These are phyloP conservation scores for Muntiacus reevesi DNA, from an alignment of 2,113 vertebrate species.

Conservation along the genomic window DNA sequence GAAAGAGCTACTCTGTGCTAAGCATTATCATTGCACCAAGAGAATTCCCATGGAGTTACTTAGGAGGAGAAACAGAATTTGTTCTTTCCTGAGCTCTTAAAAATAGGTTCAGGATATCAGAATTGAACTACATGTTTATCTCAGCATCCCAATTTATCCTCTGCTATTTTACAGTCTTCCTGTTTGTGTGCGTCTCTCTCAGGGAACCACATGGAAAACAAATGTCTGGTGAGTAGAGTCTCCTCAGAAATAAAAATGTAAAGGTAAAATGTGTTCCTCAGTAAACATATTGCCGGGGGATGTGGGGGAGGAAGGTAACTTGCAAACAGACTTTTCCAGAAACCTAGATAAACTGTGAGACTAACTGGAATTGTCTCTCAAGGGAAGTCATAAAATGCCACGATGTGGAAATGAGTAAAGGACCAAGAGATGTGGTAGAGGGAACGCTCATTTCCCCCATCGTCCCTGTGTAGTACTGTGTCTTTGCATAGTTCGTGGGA, in stretches of 20 bases:
- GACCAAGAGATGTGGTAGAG: background rate
- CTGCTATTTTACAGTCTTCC: conserved; percentile 26
- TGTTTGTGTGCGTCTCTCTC: background rate
- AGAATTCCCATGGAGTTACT: conserved; percentile 17
- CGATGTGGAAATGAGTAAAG: background rate
- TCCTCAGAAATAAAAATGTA: conserved; percentile 25
- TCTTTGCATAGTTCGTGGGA: background rate
- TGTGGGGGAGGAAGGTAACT: background rate
- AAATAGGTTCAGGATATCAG: conserved; percentile 45
- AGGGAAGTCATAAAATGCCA: background rate
- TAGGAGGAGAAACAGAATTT: background rate
- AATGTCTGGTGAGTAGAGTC: conserved; percentile 21
- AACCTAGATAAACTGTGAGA: conserved; percentile 9
- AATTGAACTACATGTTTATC: conserved; percentile 2
- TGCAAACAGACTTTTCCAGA: conserved; percentile 35
- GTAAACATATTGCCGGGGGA: background rate
- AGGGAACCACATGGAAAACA: conserved; percentile 12
- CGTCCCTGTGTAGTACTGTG: accelerated
- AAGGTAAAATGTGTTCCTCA: conserved; percentile 32
- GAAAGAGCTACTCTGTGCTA: background rate
- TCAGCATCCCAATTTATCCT: background rate
- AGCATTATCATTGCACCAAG: background rate
- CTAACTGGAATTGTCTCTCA: background rate
- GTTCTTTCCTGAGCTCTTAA: conserved; percentile 45
- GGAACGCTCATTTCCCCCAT: too few relatives aligned